These are phyloP conservation scores for Mimas tiliae DNA, from an alignment of 2,888 invertebrate species.

Conservation along the genomic window DNA sequence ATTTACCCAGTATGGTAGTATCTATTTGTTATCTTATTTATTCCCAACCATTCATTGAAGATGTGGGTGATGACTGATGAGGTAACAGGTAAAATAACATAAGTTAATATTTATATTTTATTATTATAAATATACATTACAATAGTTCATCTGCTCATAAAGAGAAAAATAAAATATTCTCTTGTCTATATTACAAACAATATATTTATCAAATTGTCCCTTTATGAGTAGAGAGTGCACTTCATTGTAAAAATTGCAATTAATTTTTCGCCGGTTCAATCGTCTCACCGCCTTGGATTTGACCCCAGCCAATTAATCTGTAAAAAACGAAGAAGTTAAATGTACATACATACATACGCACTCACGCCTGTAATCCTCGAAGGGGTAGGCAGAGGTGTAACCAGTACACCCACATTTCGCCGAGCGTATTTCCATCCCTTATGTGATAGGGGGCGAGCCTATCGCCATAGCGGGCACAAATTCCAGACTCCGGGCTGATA, in stretches of 20 bases:
- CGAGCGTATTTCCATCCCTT: no score
- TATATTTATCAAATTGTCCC: constrained; percentile 28
- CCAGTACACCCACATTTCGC: no score
- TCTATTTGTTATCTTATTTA: constrained; percentile 38
- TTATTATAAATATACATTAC: constrained; percentile 30
- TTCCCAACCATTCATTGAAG: not conserved
- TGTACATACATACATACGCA: no score
- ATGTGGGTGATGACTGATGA: not conserved
- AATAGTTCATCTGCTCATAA: constrained; percentile 20
- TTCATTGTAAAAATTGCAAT: constrained; percentile 66
- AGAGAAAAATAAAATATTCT: constrained; percentile 8
- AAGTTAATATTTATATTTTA: constrained; percentile 36
- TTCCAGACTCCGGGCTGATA: no score
- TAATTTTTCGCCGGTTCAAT: constrained; percentile 91
- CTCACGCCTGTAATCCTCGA: no score
- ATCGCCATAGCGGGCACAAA: no score
- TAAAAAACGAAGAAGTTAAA: constrained; percentile 43
- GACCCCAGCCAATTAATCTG: constrained; percentile 99
- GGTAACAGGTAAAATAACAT: not conserved
- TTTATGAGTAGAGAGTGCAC: constrained; percentile 3
- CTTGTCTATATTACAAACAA: constrained; percentile 26
- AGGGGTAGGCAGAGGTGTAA: no score
- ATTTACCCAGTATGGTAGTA: constrained; percentile 54
- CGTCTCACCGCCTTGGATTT: constrained; percentile 98
- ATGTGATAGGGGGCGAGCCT: no score